phyloP scores from a whole-genome alignment of 2,797 vertebrate genomes.

The Neosilurus hyrtlii region DNA sequence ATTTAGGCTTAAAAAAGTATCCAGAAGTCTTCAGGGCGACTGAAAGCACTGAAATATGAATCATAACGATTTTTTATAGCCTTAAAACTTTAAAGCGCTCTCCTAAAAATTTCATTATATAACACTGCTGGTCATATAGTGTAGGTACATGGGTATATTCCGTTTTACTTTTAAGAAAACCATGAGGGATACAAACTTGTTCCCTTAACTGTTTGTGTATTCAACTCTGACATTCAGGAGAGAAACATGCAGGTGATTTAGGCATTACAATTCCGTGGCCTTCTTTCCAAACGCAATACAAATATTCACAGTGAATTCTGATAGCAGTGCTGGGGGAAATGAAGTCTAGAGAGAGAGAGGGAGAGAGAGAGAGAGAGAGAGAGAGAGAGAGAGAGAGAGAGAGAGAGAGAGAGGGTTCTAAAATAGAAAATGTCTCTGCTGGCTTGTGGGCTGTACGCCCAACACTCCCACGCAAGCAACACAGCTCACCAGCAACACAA shows the following conservation, averaged over 20 bases:
- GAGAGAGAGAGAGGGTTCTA: slow-evolving; percentile 29
- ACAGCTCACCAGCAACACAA: slow-evolving; percentile 22
- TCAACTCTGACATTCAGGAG: not conserved
- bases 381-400: not conserved
- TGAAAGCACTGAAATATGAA: too few species aligned
- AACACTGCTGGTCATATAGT: not conserved
- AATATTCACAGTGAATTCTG: slow-evolving; percentile 38
- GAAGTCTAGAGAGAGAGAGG: not conserved
- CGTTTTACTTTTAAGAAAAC: not conserved
- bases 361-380: not conserved
- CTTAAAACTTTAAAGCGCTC: too few species aligned
- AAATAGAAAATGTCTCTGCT: slow-evolving; percentile 39
- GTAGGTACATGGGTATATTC: not conserved
- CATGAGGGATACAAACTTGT: not conserved
- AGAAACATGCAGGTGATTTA: slow-evolving; percentile 22
- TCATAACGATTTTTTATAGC: too few species aligned
- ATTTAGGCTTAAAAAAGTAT: too few species aligned
- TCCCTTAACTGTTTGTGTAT: not conserved
- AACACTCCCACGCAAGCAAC: slow-evolving; percentile 50
- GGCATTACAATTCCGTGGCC: slow-evolving; percentile 1
- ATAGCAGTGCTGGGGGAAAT: slow-evolving; percentile 25
- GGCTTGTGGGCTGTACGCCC: slow-evolving; percentile 40
- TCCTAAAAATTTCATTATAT: too few species aligned
- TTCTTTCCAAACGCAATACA: slow-evolving; percentile 21
- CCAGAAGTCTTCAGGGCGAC: too few species aligned